Conservation (phyloP, 2,888 invertebrate genomes). For the Melanargia galathea region DNA sequence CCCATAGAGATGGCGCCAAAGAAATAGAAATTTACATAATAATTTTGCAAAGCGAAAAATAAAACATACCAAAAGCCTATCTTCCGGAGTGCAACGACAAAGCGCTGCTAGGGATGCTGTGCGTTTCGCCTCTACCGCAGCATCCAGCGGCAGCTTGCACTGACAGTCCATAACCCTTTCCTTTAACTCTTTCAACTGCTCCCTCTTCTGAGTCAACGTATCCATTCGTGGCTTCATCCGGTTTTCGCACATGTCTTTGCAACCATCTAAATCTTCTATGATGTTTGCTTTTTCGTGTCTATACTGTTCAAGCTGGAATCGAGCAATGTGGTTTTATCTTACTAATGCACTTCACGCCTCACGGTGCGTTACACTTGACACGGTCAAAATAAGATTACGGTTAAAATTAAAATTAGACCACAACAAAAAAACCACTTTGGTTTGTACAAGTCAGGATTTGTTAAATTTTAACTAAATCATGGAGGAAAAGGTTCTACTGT, state of each 20-base stretch:
- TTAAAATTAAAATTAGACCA: too few species aligned
- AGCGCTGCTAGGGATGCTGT: constrained; percentile 69
- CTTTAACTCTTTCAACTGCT: constrained; percentile 50
- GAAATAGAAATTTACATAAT: background rate
- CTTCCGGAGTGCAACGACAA: constrained; percentile 63
- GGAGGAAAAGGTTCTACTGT: too few species aligned
- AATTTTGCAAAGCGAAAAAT: background rate
- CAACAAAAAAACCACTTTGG: too few species aligned
- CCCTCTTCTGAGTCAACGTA: constrained; percentile 55
- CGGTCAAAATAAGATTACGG: too few species aligned
- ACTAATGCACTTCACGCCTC: too few species aligned
- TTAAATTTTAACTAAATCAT: too few species aligned
- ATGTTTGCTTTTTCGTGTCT: constrained; percentile 56
- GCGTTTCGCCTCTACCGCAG: constrained; percentile 60
- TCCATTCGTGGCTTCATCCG: constrained; percentile 54
- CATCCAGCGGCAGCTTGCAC: constrained; percentile 66
- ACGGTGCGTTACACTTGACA: too few species aligned
- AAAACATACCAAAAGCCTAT: constrained; percentile 53
- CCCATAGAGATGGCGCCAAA: too few species aligned
- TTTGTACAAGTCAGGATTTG: too few species aligned
- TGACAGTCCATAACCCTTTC: constrained; percentile 60
- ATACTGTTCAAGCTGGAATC: constrained; percentile 56
- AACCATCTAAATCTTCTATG: constrained; percentile 62
- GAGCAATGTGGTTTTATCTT: background rate
- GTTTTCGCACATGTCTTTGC: constrained; percentile 57